A percentile compares a stretch with the other conserved stretches of the same genome.
Evolutionary conservation across 2,888 invertebrate species (phyloP).

Genomic region (Euplagia quadripunctaria): DNA sequence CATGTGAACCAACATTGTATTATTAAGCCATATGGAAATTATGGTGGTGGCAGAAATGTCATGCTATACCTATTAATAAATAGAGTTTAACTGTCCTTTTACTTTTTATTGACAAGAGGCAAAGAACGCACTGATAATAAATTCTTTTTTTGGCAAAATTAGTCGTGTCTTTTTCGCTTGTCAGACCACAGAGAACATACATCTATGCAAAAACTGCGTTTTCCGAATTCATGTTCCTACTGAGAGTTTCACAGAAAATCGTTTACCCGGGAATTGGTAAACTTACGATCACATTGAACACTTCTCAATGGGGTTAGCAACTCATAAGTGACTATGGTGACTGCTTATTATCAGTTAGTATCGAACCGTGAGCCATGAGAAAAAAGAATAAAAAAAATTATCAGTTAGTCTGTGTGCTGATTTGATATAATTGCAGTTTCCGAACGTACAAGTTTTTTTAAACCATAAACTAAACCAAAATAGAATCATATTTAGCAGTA

Average conservation of each 20-base stretch:
- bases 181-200: background rate
- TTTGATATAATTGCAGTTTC: background rate
- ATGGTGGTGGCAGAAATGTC: background rate
- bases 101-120: background rate
- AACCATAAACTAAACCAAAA: background rate
- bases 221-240: too few relatives aligned
- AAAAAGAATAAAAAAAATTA: too few relatives aligned
- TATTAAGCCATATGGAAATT: conserved; percentile 5
- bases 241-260: too few relatives aligned
- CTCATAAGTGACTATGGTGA: too few relatives aligned
- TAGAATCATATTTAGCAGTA: too few relatives aligned
- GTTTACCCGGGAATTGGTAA: background rate
- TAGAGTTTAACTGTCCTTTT: background rate
- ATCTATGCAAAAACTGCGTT: too few relatives aligned
- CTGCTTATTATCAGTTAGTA: too few relatives aligned
- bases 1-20: conserved; percentile 10
- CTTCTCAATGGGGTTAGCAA: too few relatives aligned
- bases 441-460: background rate
- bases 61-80: background rate
- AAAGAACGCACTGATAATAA: background rate
- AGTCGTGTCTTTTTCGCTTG: background rate
- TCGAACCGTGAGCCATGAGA: too few relatives aligned
- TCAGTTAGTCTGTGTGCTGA: background rate
- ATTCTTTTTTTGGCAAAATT: background rate
- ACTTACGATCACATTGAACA: background rate